Evolutionary conservation across 2,888 invertebrate species (phyloP).

Genomic region (Achlya flavicornis): DNA sequence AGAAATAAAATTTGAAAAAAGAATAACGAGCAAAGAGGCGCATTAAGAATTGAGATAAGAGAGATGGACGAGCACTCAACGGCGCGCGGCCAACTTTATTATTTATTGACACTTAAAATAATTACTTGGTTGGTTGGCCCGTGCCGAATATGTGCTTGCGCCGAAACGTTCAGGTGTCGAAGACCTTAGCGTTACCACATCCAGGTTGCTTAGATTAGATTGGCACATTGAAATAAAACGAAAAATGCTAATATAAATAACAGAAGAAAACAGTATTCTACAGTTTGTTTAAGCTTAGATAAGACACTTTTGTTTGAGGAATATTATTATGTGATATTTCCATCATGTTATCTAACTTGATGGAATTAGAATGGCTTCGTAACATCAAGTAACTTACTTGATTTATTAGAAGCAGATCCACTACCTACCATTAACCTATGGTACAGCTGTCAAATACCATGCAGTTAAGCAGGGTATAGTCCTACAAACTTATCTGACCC

Average conservation of each 20-base stretch:
- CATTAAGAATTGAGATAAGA: constrained; percentile 83
- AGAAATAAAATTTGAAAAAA: constrained; percentile 64
- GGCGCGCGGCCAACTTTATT: constrained; percentile 77
- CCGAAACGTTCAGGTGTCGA: constrained; percentile 45
- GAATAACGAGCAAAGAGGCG: constrained; percentile 80
- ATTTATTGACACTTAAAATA: constrained; percentile 84
- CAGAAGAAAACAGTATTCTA: background rate
- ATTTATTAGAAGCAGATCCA: background rate
- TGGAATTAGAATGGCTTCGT: background rate
- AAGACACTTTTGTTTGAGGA: too few species aligned
- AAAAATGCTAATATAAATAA: background rate
- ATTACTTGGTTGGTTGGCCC: constrained; percentile 78
- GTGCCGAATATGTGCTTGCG: constrained; percentile 64
- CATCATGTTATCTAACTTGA: background rate
- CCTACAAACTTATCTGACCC: too few species aligned
- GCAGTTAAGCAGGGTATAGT: too few species aligned
- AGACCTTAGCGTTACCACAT: constrained; percentile 42
- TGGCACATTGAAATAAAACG: background rate
- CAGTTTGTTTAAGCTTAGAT: too few species aligned
- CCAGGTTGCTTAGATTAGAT: background rate
- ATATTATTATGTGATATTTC: background rate
- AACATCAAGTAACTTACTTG: background rate
- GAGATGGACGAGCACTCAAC: constrained; percentile 83
- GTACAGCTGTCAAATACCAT: background rate
- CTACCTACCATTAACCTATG: background rate